A percentile compares a stretch with the other conserved stretches of the same genome.
Evolutionary conservation across 1,140 invertebrate species (phyloP).

Genomic region (Apis florea): DNA sequence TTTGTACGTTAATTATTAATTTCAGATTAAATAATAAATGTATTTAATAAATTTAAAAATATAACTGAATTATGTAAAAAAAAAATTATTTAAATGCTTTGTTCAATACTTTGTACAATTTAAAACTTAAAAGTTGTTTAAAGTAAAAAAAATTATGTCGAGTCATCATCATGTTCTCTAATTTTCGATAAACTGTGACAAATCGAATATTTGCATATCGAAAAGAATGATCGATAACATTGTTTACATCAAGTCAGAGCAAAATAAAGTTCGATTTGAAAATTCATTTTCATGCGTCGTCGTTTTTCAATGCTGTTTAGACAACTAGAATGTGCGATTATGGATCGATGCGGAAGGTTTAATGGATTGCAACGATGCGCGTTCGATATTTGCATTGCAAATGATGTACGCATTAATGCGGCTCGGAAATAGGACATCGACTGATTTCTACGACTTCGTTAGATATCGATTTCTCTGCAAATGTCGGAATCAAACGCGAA

Average conservation of each 20-base stretch:
- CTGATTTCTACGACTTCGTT: constrained; percentile 27
- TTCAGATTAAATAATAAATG: too few relatives aligned
- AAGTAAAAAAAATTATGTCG: too few relatives aligned
- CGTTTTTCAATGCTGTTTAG: not conserved
- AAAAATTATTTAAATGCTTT: too few relatives aligned
- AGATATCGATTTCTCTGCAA: constrained; percentile 28
- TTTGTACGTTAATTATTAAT: too few relatives aligned
- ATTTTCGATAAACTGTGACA: not conserved
- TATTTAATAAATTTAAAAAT: too few relatives aligned
- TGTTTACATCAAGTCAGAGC: not conserved
- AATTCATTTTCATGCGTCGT: too few relatives aligned
- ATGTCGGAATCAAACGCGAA: not conserved
- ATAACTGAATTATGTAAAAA: too few relatives aligned
- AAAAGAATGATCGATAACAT: not conserved
- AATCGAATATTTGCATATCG: not conserved
- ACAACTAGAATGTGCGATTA: not conserved
- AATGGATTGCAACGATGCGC: not conserved
- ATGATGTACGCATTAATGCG: constrained; percentile 9
- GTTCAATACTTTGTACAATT: too few relatives aligned
- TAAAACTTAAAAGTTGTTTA: too few relatives aligned
- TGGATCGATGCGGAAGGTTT: not conserved
- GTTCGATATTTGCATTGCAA: constrained; percentile 29
- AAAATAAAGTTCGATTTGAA: not conserved
- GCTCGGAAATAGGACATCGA: constrained; percentile 15
- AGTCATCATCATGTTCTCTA: not conserved